Evolutionary conservation across 2,888 invertebrate genomes (phyloP), one percentile per base, ranked within the genome.

Genomic region (Ptilodon capucinus): DNA sequence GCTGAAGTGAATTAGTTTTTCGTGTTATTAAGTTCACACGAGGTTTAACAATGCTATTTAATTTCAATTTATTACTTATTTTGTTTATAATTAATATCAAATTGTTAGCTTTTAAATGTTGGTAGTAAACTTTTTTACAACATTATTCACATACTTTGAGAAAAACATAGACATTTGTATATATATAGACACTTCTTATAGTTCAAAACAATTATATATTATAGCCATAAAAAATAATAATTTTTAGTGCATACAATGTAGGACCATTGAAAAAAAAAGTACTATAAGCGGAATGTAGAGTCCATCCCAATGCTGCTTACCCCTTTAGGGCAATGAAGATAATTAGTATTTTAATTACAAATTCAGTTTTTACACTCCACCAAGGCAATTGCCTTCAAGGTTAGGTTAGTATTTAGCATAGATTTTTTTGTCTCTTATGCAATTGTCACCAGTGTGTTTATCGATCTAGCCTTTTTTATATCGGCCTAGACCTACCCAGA

Each of bases 1-100:
- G 47, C 40, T 38, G 28, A 52, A 56, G 53, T 42, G 46, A 60
- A 60, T 52, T 63, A 48, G 48, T 55, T 62, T 49, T 56, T 51
- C 48, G 46, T 51, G 46, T 40, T 44, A 40, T 57, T 60, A 53
- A 63, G 55, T 66, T 50, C 32, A 43, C 46, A 40, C 18, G 28
- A 50, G 51, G 39, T 51, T 48, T 50, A 54, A 45, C 54, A 51
- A 42, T 36, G 48, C 49, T 57, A n/a, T 14, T 38, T 36, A 21
- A 21, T 21, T 21, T 39, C n/a, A 21, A 13, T 44, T 1, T 48
- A 44, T 40, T 48, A 39, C n/a, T n/a, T n/a, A n/a, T n/a, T n/a
- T n/a, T n/a, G n/a, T n/a, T n/a, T n/a, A n/a, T n/a, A n/a, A n/a
- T n/a, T n/a, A n/a, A n/a, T n/a, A n/a, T n/a, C n/a, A n/a, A n/a